phyloP scores from a whole-genome alignment of 2,888 invertebrate genomes.

The Acronicta psi region DNA sequence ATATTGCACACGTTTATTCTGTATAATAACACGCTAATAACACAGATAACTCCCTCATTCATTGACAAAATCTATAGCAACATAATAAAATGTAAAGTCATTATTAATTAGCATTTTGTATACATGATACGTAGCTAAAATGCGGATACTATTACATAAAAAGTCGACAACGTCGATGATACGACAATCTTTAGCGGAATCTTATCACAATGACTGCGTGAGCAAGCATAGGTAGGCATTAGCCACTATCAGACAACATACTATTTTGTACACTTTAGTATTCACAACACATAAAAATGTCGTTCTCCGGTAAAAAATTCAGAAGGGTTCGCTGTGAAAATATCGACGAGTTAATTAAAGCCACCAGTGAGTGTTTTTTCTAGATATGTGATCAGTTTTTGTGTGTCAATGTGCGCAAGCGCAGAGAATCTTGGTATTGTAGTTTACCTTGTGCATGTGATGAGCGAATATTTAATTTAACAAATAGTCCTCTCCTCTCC shows the following conservation, averaged over 20 bases:
- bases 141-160: not conserved
- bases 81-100: not conserved
- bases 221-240: too few species aligned
- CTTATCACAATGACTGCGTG: conserved; percentile 41
- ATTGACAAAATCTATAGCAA: too few species aligned
- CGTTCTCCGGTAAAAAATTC: conserved; percentile 76
- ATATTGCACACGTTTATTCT: too few species aligned
- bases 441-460: too few species aligned
- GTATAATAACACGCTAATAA: too few species aligned
- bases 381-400: not conserved
- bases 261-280: conserved; percentile 18
- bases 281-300: conserved; percentile 60
- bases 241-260: conserved; percentile 21
- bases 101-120: not conserved
- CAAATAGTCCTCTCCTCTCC: too few species aligned
- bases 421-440: not conserved
- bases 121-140: not conserved
- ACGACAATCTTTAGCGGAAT: conserved; percentile 36
- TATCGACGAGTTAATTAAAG: conserved; percentile 68
- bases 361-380: conserved; percentile 73
- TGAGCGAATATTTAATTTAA: too few species aligned
- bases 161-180: conserved; percentile 12
- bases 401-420: not conserved
- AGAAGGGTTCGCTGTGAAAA: conserved; percentile 72
- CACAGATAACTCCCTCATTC: too few species aligned